Base-by-base conservation (phyloP, 37 sponge, comb jelly and placozoan genomes). In the Oscarella lobularis region DNA sequence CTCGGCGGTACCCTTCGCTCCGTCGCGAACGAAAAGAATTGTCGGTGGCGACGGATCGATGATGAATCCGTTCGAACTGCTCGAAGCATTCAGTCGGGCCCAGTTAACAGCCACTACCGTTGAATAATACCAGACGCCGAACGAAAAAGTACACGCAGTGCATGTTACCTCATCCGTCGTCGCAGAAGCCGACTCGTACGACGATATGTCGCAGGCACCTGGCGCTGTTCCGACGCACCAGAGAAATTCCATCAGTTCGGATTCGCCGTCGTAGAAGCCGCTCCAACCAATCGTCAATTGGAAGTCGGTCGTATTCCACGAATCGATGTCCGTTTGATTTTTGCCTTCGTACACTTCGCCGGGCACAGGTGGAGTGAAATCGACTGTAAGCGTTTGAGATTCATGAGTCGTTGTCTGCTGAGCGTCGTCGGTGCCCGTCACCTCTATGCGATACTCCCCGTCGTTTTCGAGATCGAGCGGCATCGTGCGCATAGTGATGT, bases 231-330 rank as follows among this genome's bases (percentile, higher is more conserved):
- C 71, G 6, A 68, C 31, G 33, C 71, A 68, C 71, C 71, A 68
- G 31, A 4, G 4, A 35, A 34, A 68, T 5, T 68, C 71, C 6
- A 4, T 4, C 6, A 68, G 29, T 68, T 35, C 71, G 31, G 35
- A 34, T 35, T 68, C 71, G 29, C 4, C 29, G 31, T 68, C 71
- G 71, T 68, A 4, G 31, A 68, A 68, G 71, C 71, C 71, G 31
- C 71, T 35, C 6, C 6, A 68, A 4, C 29, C 33, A 30, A 4
- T 4, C 4, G 29, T 14, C 6, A 20, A 35, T 5, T 5, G 5
- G 33, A 68, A 68, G 4, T 68, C 31, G 5, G 71, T 14, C 6
- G 6, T 14, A 35, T 20, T 68, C 6, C 29, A 5, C 35, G 31
- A 5, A 20, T 68, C 71, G 5, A 14, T 5, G 4, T 68, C 71